Evolutionary conservation across 1,140 invertebrate species (phyloP), one percentile per base, ranked within the genome.

Genomic region (Drosophila sucinea): DNA sequence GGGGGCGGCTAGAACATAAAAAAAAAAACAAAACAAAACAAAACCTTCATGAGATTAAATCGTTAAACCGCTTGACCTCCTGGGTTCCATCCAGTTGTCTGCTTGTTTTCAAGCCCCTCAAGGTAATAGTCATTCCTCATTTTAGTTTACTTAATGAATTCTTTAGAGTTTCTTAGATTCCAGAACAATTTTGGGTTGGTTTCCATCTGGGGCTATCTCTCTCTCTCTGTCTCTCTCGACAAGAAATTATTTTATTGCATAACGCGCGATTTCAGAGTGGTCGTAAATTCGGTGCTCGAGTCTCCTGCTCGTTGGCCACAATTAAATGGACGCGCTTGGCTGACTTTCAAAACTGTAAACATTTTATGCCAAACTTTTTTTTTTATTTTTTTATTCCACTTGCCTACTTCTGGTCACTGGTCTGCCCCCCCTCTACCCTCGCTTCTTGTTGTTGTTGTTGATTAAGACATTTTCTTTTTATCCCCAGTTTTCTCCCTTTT

Each of bases 241-340:
- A 35, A 79, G 73, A 84, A 89, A 89, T 75, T 84, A 87, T 89
- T 87, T 89, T 83, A 87, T 87, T 84, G 80, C 70, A 89, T 83
- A 89, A 89, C 80, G 74, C 70, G 81, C 80, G 77, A 80, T 73
- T 89, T 81, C 69, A 73, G 77, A 68, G 67, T 56, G 76, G 77
- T 74, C 77, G 72, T 89, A 84, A 84, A 87, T 89, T 89, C 66
- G 73, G 70, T 83, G 80, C 68, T 72, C 63, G 70, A 76, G 79
- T 81, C 79, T 74, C 65, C 73, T 83, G 63, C 66, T 79, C 67
- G 61, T 65, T 86, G 65, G 69, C 63, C 70, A 87, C 80, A 87
- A 87, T 78, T 84, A 90, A 87, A 78, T 83, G 77, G 84, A 75
- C 57, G 70, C 77, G 84, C 84, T 75, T 75, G 35, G 85, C 63